Base-by-base conservation (phyloP, 2,113 vertebrate genomes). In the Sitta europaea region DNA sequence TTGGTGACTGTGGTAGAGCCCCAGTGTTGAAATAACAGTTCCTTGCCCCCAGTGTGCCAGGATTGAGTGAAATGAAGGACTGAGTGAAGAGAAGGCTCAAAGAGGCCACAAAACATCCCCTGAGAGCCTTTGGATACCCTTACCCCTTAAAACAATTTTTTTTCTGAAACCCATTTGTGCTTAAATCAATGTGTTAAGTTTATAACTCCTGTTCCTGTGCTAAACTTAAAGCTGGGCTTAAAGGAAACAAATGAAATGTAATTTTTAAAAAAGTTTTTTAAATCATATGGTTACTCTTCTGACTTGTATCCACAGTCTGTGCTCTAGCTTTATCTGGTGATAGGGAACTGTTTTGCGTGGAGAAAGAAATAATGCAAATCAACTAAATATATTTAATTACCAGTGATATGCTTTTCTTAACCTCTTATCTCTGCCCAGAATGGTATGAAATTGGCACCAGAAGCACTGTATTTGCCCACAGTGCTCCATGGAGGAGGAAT, bases 241-340 rank as follows among this genome's bases (percentile, higher is more conserved):
- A 70, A 72, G 17, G 33, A 71, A 66, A 24, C 6, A 86, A 40
- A 45, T 42, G 0, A 66, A 63, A 73, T 23, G 1, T 23, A 68
- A 23, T 19, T 40, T 45, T 36, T 53, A 5, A 0, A 31, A 59
- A 20, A n/a, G 3, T 45, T 67, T 74, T 68, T 47, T 24, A 12
- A 65, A n/a, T 84, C 4, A 4, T 29, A 40, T 0, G 0, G 4
- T 59, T 75, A 27, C 8, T 40, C 17, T 48, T 76, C n/a, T 0
- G 0, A 29, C 17, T 29, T 63, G 22, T n/a, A 45, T 18, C 38
- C 8, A 2, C 28, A 47, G 8, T 61, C 28, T 36, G 6, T 74
- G n/a, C 28, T 62, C 10, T 51, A 29, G 5, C 8, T 62, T 82
- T 78, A 35, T 42, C 6, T 66, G 5, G 2, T 62, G 14, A 81